phyloP scores from a whole-genome alignment of 37 sponge, comb jelly and placozoan species.

The Tethya wilhelma region DNA sequence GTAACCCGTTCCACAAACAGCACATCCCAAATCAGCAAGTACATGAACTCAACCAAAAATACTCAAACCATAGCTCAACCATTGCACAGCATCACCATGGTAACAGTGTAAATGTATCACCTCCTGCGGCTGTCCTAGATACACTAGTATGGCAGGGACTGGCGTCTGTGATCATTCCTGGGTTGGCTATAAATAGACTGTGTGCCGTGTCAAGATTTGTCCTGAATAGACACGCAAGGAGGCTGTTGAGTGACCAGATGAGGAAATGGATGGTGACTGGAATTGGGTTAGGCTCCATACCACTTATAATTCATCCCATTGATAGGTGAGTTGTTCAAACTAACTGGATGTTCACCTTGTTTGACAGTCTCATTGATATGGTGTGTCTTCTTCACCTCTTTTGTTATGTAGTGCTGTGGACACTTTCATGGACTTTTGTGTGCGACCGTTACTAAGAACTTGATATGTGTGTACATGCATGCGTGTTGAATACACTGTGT shows the following conservation, averaged over 20 bases:
- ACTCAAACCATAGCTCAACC: too few species aligned
- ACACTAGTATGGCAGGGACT: constrained; percentile 70
- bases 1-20: not conserved
- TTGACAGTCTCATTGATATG: not conserved
- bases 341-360: not conserved
- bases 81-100: too few species aligned
- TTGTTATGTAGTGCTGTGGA: constrained; percentile 11
- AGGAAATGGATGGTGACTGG: constrained; percentile 43
- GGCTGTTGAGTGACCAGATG: not conserved
- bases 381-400: constrained; percentile 2
- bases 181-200: constrained; percentile 53
- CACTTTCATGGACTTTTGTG: not conserved
- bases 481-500: too few species aligned
- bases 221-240: not conserved
- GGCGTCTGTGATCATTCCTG: constrained; percentile 73
- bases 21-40: not conserved
- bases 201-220: constrained; percentile 31
- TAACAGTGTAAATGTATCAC: not conserved
- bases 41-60: not conserved
- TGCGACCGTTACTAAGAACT: constrained; percentile 4
- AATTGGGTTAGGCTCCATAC: constrained; percentile 50
- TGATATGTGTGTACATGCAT: too few species aligned
- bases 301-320: constrained; percentile 70
- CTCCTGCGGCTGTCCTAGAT: constrained; percentile 39
- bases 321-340: too few species aligned